phyloP scores from a whole-genome alignment of 1,140 invertebrate genomes.

The Drosophila takahashii region DNA sequence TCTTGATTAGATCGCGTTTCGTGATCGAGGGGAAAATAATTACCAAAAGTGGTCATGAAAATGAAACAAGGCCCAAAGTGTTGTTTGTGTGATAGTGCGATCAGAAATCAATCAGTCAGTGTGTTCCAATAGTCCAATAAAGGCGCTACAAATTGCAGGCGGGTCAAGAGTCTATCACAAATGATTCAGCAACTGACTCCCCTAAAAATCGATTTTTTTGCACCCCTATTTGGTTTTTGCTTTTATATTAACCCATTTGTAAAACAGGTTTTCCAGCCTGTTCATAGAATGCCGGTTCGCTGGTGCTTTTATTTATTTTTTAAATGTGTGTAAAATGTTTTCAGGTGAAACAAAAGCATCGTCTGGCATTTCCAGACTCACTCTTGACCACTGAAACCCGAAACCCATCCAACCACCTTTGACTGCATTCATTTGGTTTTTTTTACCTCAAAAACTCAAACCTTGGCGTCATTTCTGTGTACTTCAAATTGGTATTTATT shows the following conservation, averaged over 20 bases:
- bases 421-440: constrained; percentile 30
- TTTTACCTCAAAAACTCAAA: not conserved
- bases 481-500: constrained; percentile 13
- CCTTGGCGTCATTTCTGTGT: constrained; percentile 29
- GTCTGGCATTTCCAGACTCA: constrained; percentile 54
- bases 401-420: constrained; percentile 50
- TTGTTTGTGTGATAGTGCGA: constrained; percentile 24
- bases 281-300: constrained; percentile 62
- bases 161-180: constrained; percentile 1
- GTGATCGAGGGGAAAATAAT: constrained; percentile 47
- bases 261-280: constrained; percentile 54
- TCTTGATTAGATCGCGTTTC: constrained; percentile 51
- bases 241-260: constrained; percentile 12
- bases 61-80: constrained; percentile 40
- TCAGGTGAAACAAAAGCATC: constrained; percentile 53
- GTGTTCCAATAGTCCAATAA: constrained; percentile 17
- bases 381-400: constrained; percentile 42
- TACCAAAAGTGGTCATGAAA: constrained; percentile 57
- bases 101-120: constrained; percentile 37
- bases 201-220: constrained; percentile 12
- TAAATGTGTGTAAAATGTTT: constrained; percentile 48
- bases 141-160: not conserved
- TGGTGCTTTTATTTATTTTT: constrained; percentile 24
- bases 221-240: constrained; percentile 31
- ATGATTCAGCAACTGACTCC: constrained; percentile 25